Evolutionary conservation across 64 coral and sea anemone species (phyloP).

Genomic region (Stichodactyla mertensii): DNA sequence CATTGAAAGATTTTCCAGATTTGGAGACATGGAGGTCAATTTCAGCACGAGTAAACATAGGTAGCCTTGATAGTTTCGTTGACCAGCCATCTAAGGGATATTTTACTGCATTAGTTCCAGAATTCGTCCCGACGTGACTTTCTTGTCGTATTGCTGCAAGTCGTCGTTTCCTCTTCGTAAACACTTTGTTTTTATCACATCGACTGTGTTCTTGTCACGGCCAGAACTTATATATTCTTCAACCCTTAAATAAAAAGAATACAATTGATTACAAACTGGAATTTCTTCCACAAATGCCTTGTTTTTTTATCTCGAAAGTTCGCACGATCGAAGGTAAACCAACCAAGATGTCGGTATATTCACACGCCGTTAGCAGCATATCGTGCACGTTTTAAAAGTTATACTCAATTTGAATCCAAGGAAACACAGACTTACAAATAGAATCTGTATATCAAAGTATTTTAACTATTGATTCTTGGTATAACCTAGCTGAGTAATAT

Average conservation of each 20-base stretch:
- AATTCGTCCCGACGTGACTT: not conserved
- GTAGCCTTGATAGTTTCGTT: slow-evolving; percentile 18
- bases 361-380: too few species aligned
- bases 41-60: slow-evolving; percentile 30
- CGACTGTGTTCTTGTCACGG: not conserved
- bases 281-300: not conserved
- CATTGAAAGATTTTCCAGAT: slow-evolving; percentile 39
- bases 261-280: not conserved
- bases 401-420: too few species aligned
- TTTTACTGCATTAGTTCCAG: not conserved
- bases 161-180: slow-evolving; percentile 31
- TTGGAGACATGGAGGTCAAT: slow-evolving; percentile 33
- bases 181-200: slow-evolving; percentile 11
- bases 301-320: not conserved
- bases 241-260: slow-evolving; percentile 20
- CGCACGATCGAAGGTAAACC: not conserved
- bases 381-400: too few species aligned
- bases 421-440: not conserved
- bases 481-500: not conserved
- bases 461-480: not conserved
- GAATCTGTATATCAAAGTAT: not conserved
- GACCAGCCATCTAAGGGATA: slow-evolving; percentile 34
- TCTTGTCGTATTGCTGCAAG: not conserved
- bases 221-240: slow-evolving; percentile 45
- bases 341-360: too few species aligned